These are phyloP conservation scores for Apodemus sylvaticus DNA, from an alignment of 2,113 vertebrate species.

Conservation along the genomic window DNA sequence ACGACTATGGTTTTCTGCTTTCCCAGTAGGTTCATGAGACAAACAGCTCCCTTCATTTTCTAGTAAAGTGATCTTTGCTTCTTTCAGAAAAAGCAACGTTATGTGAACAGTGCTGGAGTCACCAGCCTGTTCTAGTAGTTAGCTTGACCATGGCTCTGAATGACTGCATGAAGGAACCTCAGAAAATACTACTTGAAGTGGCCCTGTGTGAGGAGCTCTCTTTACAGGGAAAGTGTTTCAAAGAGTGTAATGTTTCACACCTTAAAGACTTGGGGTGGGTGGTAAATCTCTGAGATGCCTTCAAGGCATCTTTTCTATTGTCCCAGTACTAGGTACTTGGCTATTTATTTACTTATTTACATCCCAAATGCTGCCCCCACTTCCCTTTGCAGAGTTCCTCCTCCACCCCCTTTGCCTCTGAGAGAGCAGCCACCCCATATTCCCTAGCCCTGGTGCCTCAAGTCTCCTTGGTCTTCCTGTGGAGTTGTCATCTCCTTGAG, in stretches of 20 bases:
- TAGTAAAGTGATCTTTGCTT: not conserved
- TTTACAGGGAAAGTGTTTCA: not conserved
- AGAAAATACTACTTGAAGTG: not conserved
- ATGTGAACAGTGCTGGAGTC: not conserved
- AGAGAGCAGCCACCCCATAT: too few species aligned
- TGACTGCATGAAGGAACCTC: not conserved
- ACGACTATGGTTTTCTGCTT: not conserved
- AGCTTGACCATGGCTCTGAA: not conserved
- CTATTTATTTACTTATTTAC: not conserved
- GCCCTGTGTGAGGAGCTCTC: not conserved
- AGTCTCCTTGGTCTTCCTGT: too few species aligned
- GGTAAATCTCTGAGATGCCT: not conserved
- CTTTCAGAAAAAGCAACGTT: not conserved
- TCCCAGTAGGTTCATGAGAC: not conserved
- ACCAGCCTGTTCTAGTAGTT: not conserved
- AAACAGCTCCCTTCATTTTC: not conserved
- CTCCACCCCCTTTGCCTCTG: too few species aligned
- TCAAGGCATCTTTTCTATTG: not conserved
- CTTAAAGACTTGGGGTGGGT: not conserved
- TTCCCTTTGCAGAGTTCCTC: too few species aligned
- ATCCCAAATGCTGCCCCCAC: not conserved
- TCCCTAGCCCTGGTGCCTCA: too few species aligned
- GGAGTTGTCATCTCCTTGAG: too few species aligned
- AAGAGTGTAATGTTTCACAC: not conserved
- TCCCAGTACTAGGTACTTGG: not conserved